Conservation (phyloP, 2,797 vertebrate species). For the Oreochromis mossambicus region DNA sequence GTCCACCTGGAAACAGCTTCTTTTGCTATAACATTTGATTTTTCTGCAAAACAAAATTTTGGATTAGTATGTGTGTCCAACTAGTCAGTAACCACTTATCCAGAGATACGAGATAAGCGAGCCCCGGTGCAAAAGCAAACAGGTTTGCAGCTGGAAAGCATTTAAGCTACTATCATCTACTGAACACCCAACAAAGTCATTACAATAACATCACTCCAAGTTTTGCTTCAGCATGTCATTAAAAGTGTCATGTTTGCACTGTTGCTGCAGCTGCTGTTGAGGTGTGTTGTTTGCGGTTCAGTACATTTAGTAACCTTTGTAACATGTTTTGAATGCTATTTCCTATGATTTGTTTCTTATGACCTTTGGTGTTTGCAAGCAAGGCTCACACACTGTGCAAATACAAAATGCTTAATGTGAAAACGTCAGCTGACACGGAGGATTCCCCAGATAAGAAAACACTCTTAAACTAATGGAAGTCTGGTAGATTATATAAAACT, state of each 20-base stretch:
- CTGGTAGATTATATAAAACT: neutral
- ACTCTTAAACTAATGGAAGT: neutral
- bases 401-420: neutral
- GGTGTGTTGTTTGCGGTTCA: neutral
- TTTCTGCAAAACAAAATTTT: constrained; percentile 75
- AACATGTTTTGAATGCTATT: neutral
- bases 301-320: neutral
- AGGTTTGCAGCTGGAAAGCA: neutral
- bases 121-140: rapidly evolving
- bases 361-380: neutral
- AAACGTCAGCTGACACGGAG: neutral
- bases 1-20: constrained; percentile 96
- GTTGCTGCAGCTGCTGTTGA: neutral
- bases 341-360: neutral
- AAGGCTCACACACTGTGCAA: neutral
- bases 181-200: neutral
- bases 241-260: neutral
- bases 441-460: neutral
- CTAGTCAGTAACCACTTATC: neutral
- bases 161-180: neutral
- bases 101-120: neutral
- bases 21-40: constrained; percentile 87
- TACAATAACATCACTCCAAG: neutral
- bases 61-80: neutral
- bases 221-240: neutral